A percentile compares a stretch with the other conserved stretches of the same genome.
Evolutionary conservation across 1,140 invertebrate species (phyloP).

Genomic region (Diabrotica virgifera): DNA sequence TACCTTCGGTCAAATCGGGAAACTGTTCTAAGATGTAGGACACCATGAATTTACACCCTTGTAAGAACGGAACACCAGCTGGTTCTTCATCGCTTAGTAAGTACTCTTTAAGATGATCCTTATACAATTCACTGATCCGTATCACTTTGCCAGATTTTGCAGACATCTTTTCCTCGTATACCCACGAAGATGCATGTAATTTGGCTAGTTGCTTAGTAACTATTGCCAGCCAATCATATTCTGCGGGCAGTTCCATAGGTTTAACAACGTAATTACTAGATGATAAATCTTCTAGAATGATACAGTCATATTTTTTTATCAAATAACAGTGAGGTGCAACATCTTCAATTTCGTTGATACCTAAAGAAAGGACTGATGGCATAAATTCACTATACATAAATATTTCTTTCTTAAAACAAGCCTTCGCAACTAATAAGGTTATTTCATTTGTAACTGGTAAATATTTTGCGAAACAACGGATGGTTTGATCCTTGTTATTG

Average conservation of each 20-base stretch:
- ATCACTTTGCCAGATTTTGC: constrained; percentile 9
- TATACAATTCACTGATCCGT: constrained; percentile 22
- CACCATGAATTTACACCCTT: background rate
- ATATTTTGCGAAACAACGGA: constrained; percentile 29
- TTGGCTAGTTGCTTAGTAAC: constrained; percentile 26
- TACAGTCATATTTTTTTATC: constrained; percentile 14
- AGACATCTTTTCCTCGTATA: constrained; percentile 34
- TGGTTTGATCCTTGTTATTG: background rate
- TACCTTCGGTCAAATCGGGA: constrained; percentile 12
- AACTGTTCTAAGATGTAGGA: constrained; percentile 6
- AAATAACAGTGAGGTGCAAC: constrained; percentile 26
- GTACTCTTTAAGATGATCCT: constrained; percentile 38
- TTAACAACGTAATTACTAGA: constrained; percentile 18
- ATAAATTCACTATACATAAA: constrained; percentile 27
- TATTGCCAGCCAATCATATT: constrained; percentile 17
- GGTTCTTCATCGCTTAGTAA: background rate
- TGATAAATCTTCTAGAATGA: constrained; percentile 30
- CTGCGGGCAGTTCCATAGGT: constrained; percentile 15
- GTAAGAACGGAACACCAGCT: background rate
- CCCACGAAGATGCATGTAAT: constrained; percentile 30
- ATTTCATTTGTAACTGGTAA: constrained; percentile 12
- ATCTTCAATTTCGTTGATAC: constrained; percentile 18
- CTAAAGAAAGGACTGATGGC: constrained; percentile 14
- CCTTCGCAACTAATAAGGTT: constrained; percentile 20
- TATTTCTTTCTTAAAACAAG: constrained; percentile 32